Evolutionary conservation across 1,140 invertebrate genomes (phyloP).

Genomic region (Drosophila sp.): DNA sequence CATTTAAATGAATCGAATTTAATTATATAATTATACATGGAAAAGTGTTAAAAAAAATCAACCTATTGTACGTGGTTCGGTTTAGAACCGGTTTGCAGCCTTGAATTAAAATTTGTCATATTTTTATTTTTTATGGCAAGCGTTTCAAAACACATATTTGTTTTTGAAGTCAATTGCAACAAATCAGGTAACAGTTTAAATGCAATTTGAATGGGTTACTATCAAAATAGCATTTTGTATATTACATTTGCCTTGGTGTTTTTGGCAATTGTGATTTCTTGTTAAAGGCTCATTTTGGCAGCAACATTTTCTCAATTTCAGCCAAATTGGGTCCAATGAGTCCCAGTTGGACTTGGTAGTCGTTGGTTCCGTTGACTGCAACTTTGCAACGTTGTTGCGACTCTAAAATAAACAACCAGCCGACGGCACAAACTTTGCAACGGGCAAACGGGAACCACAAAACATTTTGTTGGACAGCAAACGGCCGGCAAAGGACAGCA

Average conservation of each 20-base stretch:
- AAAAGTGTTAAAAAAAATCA: too few relatives aligned
- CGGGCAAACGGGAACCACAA: conserved; percentile 77
- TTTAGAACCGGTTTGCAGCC: too few relatives aligned
- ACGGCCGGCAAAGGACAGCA: conserved; percentile 76
- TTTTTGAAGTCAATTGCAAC: too few relatives aligned
- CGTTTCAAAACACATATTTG: too few relatives aligned
- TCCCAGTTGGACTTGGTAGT: conserved; percentile 17
- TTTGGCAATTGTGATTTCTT: conserved; percentile 3
- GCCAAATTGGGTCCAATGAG: conserved; percentile 35
- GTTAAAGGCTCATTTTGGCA: conserved; percentile 40
- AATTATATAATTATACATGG: too few relatives aligned
- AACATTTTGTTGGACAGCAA: conserved; percentile 83
- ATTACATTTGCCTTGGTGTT: background rate
- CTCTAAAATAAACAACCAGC: conserved; percentile 79
- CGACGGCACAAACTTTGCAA: conserved; percentile 65
- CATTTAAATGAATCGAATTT: too few relatives aligned
- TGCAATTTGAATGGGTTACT: too few relatives aligned
- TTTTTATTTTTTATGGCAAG: too few relatives aligned
- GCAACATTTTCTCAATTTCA: conserved; percentile 52
- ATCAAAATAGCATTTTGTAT: background rate
- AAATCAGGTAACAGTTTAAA: too few relatives aligned
- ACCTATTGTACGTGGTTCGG: too few relatives aligned
- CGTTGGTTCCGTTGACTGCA: background rate
- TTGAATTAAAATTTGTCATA: too few relatives aligned
- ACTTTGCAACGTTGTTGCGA: conserved; percentile 17